Conservation (phyloP, 2,888 invertebrate species). For the Eilema depressum region DNA sequence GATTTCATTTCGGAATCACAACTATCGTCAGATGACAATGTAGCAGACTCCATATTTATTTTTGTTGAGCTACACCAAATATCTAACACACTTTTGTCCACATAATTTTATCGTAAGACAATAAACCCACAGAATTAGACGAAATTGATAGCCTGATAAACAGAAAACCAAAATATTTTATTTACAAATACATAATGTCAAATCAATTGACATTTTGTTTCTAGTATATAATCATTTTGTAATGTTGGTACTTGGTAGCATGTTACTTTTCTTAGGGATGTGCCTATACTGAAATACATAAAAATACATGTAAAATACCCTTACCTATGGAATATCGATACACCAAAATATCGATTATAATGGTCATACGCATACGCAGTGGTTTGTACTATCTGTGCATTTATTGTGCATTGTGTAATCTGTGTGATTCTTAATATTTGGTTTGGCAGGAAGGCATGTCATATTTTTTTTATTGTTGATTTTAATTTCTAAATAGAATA, state of each 20-base stretch:
- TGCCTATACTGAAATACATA: no score
- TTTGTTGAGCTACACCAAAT: slow-evolving; percentile 16
- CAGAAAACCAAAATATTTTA: slow-evolving; percentile 27
- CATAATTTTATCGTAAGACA: neutral
- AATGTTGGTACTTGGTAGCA: slow-evolving; percentile 6
- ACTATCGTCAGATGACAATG: slow-evolving; percentile 77
- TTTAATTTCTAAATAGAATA: neutral
- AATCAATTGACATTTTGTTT: slow-evolving; percentile 14
- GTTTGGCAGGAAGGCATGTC: slow-evolving; percentile 17
- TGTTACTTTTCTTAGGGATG: no score
- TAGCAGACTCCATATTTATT: slow-evolving; percentile 55
- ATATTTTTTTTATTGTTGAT: slow-evolving; percentile 29
- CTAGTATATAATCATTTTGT: neutral
- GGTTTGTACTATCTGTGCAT: no score
- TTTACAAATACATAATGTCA: slow-evolving; percentile 33
- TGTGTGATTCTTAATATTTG: neutral
- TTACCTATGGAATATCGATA: no score
- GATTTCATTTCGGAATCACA: slow-evolving; percentile 76
- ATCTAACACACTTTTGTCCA: slow-evolving; percentile 1
- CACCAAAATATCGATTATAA: no score
- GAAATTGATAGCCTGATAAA: neutral
- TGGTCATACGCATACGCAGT: no score
- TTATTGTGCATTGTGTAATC: neutral
- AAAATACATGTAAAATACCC: no score
- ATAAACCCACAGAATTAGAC: neutral